These are phyloP conservation scores for Larimichthys polyactis DNA, from an alignment of 2,113 vertebrate species.

Conservation along the genomic window DNA sequence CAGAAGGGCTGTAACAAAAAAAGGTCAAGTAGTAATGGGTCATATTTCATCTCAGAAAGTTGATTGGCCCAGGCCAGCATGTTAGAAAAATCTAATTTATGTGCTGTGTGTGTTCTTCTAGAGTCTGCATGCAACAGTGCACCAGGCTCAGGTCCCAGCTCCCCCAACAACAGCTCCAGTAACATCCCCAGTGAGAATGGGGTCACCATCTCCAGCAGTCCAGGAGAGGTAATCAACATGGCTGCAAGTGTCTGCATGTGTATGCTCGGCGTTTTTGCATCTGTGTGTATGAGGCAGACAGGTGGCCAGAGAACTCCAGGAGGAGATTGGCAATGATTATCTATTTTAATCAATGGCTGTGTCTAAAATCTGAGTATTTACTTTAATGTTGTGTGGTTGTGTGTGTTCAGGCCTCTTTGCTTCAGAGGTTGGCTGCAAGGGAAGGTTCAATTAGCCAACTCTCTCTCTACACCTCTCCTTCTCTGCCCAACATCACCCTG, in stretches of 20 bases:
- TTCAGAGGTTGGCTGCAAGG: constrained; percentile 89
- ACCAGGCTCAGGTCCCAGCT: constrained; percentile 97
- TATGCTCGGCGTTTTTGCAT: background rate
- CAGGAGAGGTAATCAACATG: constrained; percentile 88
- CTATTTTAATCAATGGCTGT: constrained; percentile 34
- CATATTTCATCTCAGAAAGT: background rate
- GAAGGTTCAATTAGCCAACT: constrained; percentile 92
- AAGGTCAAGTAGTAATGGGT: background rate
- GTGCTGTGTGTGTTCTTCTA: constrained; percentile 65
- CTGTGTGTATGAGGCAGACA: background rate
- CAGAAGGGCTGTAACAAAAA: background rate
- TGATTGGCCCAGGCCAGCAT: background rate
- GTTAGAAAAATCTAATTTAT: background rate
- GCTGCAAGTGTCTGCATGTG: background rate
- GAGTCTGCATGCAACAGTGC: constrained; percentile 97
- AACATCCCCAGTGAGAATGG: constrained; percentile 95
- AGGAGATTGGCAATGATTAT: constrained; percentile 34
- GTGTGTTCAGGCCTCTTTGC: constrained; percentile 87
- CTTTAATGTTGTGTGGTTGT: constrained; percentile 26
- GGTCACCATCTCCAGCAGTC: constrained; percentile 86
- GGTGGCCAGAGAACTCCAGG: background rate
- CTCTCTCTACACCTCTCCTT: constrained; percentile 96
- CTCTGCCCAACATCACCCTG: constrained; percentile 97
- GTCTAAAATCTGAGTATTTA: constrained; percentile 8
- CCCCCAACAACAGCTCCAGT: constrained; percentile 98